Conservation (phyloP, 1,140 invertebrate genomes). For the Metopolophium dirhodum region DNA sequence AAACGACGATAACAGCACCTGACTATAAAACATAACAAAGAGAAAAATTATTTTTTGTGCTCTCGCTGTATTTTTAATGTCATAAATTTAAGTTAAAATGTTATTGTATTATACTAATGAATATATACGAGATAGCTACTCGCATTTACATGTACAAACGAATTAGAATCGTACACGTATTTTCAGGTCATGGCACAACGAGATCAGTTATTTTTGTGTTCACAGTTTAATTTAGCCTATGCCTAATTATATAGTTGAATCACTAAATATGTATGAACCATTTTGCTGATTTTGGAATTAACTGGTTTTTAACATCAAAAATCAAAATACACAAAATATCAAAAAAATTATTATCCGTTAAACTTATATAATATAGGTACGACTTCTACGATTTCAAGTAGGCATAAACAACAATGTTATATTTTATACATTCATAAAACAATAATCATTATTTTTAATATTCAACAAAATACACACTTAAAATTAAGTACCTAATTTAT, state of each 20-base stretch:
- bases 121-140: not conserved
- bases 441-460: slow-evolving; percentile 4
- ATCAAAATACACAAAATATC: not conserved
- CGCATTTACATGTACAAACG: not conserved
- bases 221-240: not conserved
- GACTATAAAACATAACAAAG: not conserved
- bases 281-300: not conserved
- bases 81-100: slow-evolving; percentile 8
- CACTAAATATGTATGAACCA: not conserved
- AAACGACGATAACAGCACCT: not conserved
- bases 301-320: not conserved
- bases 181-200: not conserved
- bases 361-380: not conserved
- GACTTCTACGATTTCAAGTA: not conserved
- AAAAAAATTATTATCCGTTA: not conserved
- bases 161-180: not conserved
- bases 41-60: not conserved
- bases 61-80: not conserved
- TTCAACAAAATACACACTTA: not conserved
- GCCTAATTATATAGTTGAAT: not conserved
- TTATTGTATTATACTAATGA: slow-evolving; percentile 8
- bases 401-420: not conserved
- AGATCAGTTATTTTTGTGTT: not conserved
- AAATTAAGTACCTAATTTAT: not conserved
- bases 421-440: not conserved